phyloP scores from a whole-genome alignment of 2,113 vertebrate species.

The Ciconia stormi region DNA sequence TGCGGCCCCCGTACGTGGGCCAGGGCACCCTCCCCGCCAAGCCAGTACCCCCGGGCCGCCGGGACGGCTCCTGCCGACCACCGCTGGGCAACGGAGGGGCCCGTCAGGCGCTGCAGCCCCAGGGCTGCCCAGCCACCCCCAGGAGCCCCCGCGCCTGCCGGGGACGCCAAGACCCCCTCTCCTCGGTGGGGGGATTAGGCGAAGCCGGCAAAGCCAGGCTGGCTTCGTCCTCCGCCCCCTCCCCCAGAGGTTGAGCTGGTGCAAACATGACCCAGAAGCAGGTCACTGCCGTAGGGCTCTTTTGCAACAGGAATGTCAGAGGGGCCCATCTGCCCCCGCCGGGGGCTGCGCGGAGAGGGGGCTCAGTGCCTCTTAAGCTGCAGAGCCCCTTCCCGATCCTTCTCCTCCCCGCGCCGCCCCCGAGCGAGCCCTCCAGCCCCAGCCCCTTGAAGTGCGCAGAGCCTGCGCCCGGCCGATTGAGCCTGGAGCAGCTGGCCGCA shows the following conservation, averaged over 20 bases:
- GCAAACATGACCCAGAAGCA: slow-evolving; percentile 24
- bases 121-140: not conserved
- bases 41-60: not conserved
- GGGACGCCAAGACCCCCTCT: not conserved
- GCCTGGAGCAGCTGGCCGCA: not conserved
- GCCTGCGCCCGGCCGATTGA: not conserved
- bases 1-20: rapidly evolving
- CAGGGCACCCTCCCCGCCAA: not conserved
- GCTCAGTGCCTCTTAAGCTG: not conserved
- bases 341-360: not conserved
- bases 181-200: not conserved
- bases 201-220: not conserved
- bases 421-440: not conserved
- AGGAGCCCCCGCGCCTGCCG: rapidly evolving
- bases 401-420: not conserved
- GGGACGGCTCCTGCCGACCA: not conserved
- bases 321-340: slow-evolving; percentile 20
- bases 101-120: not conserved
- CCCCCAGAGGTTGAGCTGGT: not conserved
- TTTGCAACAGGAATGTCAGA: not conserved
- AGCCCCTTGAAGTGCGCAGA: not conserved
- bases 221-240: not conserved
- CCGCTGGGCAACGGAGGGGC: not conserved
- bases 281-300: not conserved
- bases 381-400: not conserved